Evolutionary conservation across 2,113 vertebrate species (phyloP), one percentile per base, ranked within the genome.

Genomic region (Geococcyx californianus): DNA sequence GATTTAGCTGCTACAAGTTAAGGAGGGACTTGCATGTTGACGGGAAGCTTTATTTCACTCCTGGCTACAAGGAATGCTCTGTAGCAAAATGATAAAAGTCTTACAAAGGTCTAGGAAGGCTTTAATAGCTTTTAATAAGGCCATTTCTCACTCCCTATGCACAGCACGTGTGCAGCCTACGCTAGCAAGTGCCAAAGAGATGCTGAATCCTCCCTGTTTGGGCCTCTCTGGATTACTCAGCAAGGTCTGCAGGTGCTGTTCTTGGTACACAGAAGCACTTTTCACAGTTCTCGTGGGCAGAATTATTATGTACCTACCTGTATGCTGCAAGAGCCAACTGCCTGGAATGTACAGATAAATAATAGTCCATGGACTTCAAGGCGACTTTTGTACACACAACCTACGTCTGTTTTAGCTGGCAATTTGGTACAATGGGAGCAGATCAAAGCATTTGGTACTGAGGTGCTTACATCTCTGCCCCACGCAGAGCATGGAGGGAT

Each of bases 121-220:
- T 86, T 77, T 34, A 28, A 10, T 1, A 3, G 17, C 6, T 47
- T 40, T 56, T 47, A 44, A 34, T 19, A 83, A 89, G 25, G 25
- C n/a, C 55, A 33, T 3, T 82, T 47, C 29, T 54, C 49, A 51
- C 4, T 36, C 31, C 45, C 42, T 12, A 25, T 16, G 16, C 38
- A n/a, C 0, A 0, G 38, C 59, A 64, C 1, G 1, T 10, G 55
- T 74, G 38, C 8, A 36, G 2, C 10, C 42, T 38, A 5, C 4
- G 0, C 60, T 62, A 69, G 18, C 16, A 51, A 62, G 31, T 47
- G 64, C 58, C 45, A 60, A 47, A 16, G 20, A 38, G 23, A 47
- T 59, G 75, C 49, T 45, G 38, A 75, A 59, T 16, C 51, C 58
- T 76, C 63, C 42, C 28, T n/a, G 13, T n/a, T 28, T 0, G 3